These are phyloP conservation scores for Collichthys lucidus DNA, from an alignment of 2,113 vertebrate genomes.

Conservation along the genomic window DNA sequence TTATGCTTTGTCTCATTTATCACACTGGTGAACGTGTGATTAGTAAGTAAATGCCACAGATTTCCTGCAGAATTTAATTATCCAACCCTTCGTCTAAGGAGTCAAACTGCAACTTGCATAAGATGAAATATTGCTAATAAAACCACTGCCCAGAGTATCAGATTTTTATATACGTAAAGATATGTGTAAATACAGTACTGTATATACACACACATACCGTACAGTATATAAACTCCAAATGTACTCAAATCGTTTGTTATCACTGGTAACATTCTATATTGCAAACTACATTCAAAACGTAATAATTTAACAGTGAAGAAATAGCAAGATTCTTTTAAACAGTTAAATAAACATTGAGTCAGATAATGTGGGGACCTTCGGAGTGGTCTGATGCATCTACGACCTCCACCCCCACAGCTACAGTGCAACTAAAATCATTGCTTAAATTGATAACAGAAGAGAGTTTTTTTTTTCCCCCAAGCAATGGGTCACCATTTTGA, in stretches of 20 bases:
- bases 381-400: neutral
- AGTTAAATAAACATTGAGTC: neutral
- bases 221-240: neutral
- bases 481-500: slow-evolving; percentile 6
- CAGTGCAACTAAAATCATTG: slow-evolving; percentile 67
- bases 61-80: neutral
- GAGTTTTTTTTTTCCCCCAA: neutral
- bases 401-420: neutral
- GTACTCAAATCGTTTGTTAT: neutral
- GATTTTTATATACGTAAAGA: neutral
- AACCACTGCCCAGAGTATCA: slow-evolving; percentile 2
- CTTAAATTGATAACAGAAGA: slow-evolving; percentile 29
- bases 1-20: neutral
- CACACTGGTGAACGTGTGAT: neutral
- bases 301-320: slow-evolving; percentile 33
- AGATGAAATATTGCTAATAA: slow-evolving; percentile 49
- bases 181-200: slow-evolving; percentile 24
- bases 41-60: neutral
- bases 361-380: neutral
- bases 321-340: neutral
- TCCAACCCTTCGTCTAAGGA: neutral
- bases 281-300: slow-evolving; percentile 62
- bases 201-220: neutral
- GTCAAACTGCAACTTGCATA: slow-evolving; percentile 37
- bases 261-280: slow-evolving; percentile 23